phyloP scores from a whole-genome alignment of 2,888 invertebrate species.

The Ferrisia virgata region DNA sequence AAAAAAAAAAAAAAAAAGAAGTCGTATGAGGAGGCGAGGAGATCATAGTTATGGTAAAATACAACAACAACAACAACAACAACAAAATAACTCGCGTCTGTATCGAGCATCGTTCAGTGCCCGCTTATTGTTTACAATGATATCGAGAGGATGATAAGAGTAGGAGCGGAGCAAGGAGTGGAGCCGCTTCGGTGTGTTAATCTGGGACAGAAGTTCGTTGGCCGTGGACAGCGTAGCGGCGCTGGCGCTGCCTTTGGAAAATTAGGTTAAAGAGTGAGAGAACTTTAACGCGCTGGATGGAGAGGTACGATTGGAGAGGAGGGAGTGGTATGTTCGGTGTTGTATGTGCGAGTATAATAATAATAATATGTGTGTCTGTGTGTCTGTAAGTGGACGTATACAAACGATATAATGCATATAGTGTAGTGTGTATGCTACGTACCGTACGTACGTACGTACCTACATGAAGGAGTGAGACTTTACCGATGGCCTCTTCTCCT shows the following conservation, averaged over 20 bases:
- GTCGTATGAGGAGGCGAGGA: background rate
- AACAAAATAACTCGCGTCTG: background rate
- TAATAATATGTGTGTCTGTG: background rate
- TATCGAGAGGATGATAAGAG: slow-evolving; percentile 35
- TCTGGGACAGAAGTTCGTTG: slow-evolving; percentile 43
- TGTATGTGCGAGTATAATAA: background rate
- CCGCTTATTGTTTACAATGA: slow-evolving; percentile 40
- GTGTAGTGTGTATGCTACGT: background rate
- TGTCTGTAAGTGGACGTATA: background rate
- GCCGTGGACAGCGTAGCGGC: slow-evolving; percentile 39
- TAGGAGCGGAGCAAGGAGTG: background rate
- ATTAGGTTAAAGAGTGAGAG: slow-evolving; percentile 43
- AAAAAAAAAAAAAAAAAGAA: background rate
- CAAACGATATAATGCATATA: background rate
- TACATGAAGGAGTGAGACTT: background rate
- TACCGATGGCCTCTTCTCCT: background rate
- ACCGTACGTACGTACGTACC: too few relatives aligned
- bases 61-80: too few relatives aligned
- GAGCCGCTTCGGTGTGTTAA: slow-evolving; percentile 24
- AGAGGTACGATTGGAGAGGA: too few relatives aligned
- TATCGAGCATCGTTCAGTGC: slow-evolving; percentile 35
- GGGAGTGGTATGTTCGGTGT: background rate
- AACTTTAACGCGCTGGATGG: background rate
- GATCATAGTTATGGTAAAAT: background rate
- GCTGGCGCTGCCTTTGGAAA: slow-evolving; percentile 42